These are phyloP conservation scores for Bucorvus abyssinicus DNA, from an alignment of 2,797 vertebrate species.

Conservation along the genomic window DNA sequence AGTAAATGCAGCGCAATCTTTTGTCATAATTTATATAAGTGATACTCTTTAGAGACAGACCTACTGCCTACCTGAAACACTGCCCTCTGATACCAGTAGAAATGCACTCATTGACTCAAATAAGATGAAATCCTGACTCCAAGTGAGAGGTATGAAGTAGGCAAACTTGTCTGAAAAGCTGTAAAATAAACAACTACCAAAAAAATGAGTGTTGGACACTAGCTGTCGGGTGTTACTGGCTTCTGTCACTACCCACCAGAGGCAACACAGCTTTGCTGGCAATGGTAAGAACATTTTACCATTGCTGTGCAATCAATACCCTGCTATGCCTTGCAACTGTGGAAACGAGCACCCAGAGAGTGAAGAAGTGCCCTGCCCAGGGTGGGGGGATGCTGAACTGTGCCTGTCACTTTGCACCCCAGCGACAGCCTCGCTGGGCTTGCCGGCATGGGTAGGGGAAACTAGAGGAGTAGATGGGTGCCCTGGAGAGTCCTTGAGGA, in stretches of 20 bases:
- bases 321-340: background rate
- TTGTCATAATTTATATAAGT: background rate
- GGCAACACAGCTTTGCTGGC: background rate
- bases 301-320: background rate
- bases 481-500: background rate
- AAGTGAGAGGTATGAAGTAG: background rate
- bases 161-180: background rate
- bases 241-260: background rate
- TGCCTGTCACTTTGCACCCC: background rate
- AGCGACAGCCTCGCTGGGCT: accelerated
- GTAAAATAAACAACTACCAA: background rate
- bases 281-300: background rate
- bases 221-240: background rate
- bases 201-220: background rate
- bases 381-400: background rate
- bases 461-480: background rate
- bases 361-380: background rate
- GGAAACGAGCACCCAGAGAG: background rate
- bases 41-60: background rate
- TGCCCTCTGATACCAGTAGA: background rate
- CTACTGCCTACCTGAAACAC: background rate
- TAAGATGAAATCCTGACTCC: background rate
- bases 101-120: background rate
- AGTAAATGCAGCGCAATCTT: background rate
- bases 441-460: background rate